phyloP scores from a whole-genome alignment of 2,888 invertebrate species.

The Cenopis cana region DNA sequence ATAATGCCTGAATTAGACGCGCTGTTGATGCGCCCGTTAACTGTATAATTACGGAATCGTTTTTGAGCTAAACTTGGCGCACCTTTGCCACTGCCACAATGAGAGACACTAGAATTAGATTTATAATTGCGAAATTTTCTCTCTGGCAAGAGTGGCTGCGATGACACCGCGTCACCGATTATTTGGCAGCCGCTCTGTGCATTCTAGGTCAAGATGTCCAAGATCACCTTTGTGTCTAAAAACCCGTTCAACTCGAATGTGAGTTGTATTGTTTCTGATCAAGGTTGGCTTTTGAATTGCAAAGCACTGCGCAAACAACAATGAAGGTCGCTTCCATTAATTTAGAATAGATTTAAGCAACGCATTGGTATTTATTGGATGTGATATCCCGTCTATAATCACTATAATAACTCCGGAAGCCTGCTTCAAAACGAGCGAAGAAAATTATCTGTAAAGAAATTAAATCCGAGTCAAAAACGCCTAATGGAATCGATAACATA shows the following conservation, averaged over 20 bases:
- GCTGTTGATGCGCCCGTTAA: slow-evolving; percentile 47
- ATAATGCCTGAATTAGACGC: slow-evolving; percentile 59
- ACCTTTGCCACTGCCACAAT: slow-evolving; percentile 34
- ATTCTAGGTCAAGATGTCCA: slow-evolving; percentile 78
- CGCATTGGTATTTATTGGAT: slow-evolving; percentile 8
- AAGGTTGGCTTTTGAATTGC: slow-evolving; percentile 39
- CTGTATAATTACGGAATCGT: slow-evolving; percentile 48
- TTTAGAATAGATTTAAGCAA: slow-evolving; percentile 25
- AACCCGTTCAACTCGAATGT: slow-evolving; percentile 46
- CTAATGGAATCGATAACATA: slow-evolving; percentile 64
- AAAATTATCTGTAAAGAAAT: slow-evolving; percentile 25
- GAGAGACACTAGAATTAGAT: slow-evolving; percentile 63
- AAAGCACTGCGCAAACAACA: slow-evolving; percentile 9
- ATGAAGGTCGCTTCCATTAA: slow-evolving; percentile 34
- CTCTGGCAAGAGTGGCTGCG: slow-evolving; percentile 70
- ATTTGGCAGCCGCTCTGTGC: slow-evolving; percentile 76
- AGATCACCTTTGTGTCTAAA: slow-evolving; percentile 64
- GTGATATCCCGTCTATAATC: slow-evolving; percentile 1
- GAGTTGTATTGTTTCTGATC: slow-evolving; percentile 41
- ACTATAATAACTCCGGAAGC: slow-evolving; percentile 30
- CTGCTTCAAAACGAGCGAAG: slow-evolving; percentile 9
- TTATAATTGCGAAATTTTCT: slow-evolving; percentile 77
- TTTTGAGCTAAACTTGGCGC: slow-evolving; percentile 44
- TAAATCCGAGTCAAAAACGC: slow-evolving; percentile 23
- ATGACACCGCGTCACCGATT: slow-evolving; percentile 78